These are phyloP conservation scores for Thalassarche chlororhynchos DNA, from an alignment of 2,113 vertebrate species.

Conservation along the genomic window DNA sequence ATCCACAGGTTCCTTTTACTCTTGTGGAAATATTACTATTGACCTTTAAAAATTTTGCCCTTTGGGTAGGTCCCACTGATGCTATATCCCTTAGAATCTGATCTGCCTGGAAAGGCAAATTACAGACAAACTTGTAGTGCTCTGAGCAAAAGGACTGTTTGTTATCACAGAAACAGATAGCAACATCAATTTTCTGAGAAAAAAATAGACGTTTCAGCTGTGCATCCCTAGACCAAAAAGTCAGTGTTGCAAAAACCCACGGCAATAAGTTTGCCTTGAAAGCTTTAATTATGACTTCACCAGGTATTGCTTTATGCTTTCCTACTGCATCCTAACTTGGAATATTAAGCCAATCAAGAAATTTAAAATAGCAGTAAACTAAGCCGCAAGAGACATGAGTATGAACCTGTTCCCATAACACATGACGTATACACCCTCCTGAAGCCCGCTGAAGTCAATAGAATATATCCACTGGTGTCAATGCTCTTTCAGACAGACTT, in stretches of 20 bases:
- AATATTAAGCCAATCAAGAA: not conserved
- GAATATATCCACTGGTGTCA: not conserved
- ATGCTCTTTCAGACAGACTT: not conserved
- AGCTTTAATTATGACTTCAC: conserved; percentile 29
- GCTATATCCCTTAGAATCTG: conserved; percentile 47
- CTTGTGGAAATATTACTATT: conserved; percentile 35
- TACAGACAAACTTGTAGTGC: conserved; percentile 58
- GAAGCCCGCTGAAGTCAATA: not conserved
- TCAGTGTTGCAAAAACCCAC: not conserved
- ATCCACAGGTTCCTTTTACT: conserved; percentile 30
- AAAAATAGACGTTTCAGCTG: conserved; percentile 44
- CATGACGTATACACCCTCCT: accelerated
- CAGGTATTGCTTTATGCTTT: conserved; percentile 50
- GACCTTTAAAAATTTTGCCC: conserved; percentile 59
- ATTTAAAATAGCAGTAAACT: not conserved
- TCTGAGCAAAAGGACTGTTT: conserved; percentile 59
- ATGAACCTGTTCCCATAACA: not conserved
- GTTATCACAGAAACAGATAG: conserved; percentile 68
- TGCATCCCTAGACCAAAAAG: conserved; percentile 30
- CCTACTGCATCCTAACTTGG: conserved; percentile 9
- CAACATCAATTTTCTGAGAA: conserved; percentile 28
- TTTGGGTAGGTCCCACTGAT: conserved; percentile 15
- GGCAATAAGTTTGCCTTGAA: conserved; percentile 39
- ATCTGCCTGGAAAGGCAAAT: conserved; percentile 64
- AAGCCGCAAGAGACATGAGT: not conserved